phyloP scores from a whole-genome alignment of 2,888 invertebrate genomes.

The Anoncus sp. region DNA sequence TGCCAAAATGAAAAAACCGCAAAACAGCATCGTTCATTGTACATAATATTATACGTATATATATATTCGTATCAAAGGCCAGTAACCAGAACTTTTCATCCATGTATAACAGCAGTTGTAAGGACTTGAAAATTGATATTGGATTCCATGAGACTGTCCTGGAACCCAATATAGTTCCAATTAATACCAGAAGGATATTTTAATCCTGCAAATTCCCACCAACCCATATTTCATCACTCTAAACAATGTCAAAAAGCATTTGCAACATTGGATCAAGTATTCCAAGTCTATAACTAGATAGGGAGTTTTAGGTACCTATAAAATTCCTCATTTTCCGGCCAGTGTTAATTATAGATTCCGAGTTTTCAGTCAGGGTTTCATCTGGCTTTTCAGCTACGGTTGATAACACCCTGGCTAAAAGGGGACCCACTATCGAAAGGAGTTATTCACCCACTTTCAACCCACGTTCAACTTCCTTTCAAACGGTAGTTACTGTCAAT shows the following conservation, averaged over 20 bases:
- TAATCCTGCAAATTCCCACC: background rate
- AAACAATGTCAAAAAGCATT: background rate
- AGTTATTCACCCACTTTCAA: too few species aligned
- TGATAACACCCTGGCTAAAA: too few species aligned
- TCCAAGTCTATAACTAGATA: too few species aligned
- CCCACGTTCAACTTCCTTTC: too few species aligned
- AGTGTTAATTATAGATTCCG: too few species aligned
- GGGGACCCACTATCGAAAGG: too few species aligned
- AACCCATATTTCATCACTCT: background rate
- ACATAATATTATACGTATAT: slow-evolving; percentile 24
- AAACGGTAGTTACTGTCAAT: too few species aligned
- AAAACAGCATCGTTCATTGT: slow-evolving; percentile 73
- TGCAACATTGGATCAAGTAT: background rate
- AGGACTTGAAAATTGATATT: slow-evolving; percentile 15
- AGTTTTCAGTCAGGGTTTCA: too few species aligned
- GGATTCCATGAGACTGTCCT: slow-evolving; percentile 24
- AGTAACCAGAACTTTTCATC: slow-evolving; percentile 24
- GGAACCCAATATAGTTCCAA: slow-evolving; percentile 12
- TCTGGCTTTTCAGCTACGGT: too few species aligned
- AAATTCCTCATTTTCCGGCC: too few species aligned
- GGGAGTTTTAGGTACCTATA: too few species aligned
- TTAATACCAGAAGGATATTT: background rate
- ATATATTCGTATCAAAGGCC: slow-evolving; percentile 28
- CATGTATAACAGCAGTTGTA: background rate
- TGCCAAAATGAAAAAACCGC: slow-evolving; percentile 76